phyloP scores from a whole-genome alignment of 2,888 invertebrate species.

The Euplexia lucipara region DNA sequence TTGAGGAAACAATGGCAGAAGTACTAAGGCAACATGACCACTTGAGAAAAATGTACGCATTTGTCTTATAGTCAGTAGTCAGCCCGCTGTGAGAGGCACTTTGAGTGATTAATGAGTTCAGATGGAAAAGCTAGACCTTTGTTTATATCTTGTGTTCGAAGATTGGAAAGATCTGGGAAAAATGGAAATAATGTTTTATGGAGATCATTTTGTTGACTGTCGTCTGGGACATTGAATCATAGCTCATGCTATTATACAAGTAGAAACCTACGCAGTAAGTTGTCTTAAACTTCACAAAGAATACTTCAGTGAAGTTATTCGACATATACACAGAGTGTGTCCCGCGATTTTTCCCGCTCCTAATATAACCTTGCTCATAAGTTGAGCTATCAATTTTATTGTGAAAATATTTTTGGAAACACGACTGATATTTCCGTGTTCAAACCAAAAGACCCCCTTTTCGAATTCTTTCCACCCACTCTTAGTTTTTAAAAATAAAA shows the following conservation, averaged over 20 bases:
- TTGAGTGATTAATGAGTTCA: conserved; percentile 62
- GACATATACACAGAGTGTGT: no score
- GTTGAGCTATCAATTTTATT: no score
- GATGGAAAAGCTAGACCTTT: conserved; percentile 55
- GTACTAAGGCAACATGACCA: conserved; percentile 56
- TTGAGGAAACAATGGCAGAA: conserved; percentile 52
- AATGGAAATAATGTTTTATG: conserved; percentile 42
- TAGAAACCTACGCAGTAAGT: neutral
- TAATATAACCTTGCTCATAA: no score
- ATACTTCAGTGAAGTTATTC: no score
- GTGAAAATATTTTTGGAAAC: no score
- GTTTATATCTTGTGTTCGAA: conserved; percentile 53
- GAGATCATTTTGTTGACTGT: conserved; percentile 29
- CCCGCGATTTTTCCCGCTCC: no score
- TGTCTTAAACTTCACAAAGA: neutral
- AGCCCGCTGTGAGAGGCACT: conserved; percentile 56
- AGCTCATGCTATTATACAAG: conserved; percentile 7
- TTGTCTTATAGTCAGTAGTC: conserved; percentile 59
- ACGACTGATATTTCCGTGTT: no score
- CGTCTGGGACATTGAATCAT: conserved; percentile 27
- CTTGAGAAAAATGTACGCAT: conserved; percentile 66
- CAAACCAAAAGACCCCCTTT: no score
- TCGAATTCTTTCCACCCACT: no score
- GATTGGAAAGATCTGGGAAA: conserved; percentile 33
- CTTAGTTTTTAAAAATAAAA: no score